A percentile compares a stretch with the other conserved stretches of the same genome.
These are phyloP conservation scores for Calosoma granatense DNA, from an alignment of 1,140 invertebrate genomes.

Conservation along the genomic window DNA sequence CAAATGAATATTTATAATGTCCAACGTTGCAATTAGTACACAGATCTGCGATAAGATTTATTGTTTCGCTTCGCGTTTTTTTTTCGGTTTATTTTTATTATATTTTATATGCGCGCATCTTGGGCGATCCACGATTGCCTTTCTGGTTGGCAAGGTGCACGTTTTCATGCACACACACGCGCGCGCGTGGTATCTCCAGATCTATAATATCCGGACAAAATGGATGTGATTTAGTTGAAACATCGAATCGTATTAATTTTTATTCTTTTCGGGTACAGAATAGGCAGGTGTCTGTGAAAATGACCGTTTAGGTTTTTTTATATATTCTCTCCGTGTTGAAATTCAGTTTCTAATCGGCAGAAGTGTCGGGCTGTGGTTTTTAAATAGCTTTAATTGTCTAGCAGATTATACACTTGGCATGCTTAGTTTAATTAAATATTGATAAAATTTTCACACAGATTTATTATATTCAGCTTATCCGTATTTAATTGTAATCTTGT, in stretches of 20 bases:
- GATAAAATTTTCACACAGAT: too few relatives aligned
- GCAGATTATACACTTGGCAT: too few relatives aligned
- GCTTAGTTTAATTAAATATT: too few relatives aligned
- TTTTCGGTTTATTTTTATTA: background rate
- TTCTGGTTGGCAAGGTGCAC: background rate
- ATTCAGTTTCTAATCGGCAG: too few relatives aligned
- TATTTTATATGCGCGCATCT: background rate
- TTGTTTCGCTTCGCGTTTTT: background rate
- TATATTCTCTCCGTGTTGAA: too few relatives aligned
- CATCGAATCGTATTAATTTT: background rate
- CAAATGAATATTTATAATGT: slow-evolving; percentile 5
- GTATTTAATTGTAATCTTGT: too few relatives aligned
- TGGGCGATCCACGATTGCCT: background rate
- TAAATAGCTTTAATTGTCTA: too few relatives aligned
- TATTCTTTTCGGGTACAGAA: background rate
- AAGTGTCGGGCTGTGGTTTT: too few relatives aligned
- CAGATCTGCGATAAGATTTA: slow-evolving; percentile 3
- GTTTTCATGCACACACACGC: too few relatives aligned
- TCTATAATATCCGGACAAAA: background rate
- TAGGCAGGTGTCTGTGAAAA: background rate
- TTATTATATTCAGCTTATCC: too few relatives aligned
- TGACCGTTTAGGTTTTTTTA: too few relatives aligned
- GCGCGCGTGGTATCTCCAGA: background rate
- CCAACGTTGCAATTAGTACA: background rate
- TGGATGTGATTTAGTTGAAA: background rate